Conservation (phyloP, 2,113 vertebrate genomes). For the Pica pica region DNA sequence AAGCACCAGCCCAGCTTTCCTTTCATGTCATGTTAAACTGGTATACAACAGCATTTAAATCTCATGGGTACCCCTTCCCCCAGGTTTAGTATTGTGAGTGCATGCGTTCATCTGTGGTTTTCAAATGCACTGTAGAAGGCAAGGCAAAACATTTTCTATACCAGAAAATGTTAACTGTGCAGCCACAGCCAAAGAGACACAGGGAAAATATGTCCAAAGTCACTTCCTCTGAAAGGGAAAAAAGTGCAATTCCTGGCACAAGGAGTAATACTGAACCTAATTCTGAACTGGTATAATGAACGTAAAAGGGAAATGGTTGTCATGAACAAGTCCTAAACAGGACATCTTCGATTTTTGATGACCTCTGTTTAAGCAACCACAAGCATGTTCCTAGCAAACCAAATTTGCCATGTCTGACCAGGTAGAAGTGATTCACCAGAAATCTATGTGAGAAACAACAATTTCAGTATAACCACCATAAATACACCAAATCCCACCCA, state of each 20-base stretch:
- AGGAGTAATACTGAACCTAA: neutral
- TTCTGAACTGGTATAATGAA: neutral
- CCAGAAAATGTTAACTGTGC: neutral
- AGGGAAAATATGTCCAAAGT: neutral
- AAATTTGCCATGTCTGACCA: neutral
- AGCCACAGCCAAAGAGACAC: neutral
- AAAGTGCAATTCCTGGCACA: neutral
- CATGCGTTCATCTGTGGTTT: neutral
- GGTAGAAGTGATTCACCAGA: neutral
- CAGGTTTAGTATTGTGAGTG: neutral
- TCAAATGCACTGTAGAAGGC: neutral
- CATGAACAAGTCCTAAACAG: neutral
- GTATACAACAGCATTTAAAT: neutral
- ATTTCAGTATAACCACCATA: neutral
- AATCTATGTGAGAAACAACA: neutral
- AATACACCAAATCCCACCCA: neutral
- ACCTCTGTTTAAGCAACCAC: neutral
- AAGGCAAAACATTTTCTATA: neutral
- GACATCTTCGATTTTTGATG: neutral
- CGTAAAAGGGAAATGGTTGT: neutral
- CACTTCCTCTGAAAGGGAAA: neutral
- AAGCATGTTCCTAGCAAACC: neutral
- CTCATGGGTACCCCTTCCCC: neutral
- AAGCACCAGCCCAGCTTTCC: neutral
- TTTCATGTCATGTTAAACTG: neutral